Evolutionary conservation across 1,140 invertebrate species (phyloP).

Genomic region (Pseudoatta argentina): DNA sequence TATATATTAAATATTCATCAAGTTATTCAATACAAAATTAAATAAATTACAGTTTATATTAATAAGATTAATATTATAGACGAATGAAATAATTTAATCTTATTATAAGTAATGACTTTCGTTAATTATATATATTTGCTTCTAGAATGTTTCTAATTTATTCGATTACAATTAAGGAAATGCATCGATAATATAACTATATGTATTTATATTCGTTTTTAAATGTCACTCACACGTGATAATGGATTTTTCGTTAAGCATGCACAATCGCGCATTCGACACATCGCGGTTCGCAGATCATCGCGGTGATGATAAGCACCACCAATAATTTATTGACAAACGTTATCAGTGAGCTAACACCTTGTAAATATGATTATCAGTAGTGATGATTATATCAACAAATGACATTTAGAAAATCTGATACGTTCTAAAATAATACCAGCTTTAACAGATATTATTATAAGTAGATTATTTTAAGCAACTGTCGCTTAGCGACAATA

Average conservation of each 20-base stretch:
- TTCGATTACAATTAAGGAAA: background rate
- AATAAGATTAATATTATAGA: background rate
- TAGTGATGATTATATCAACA: conserved; percentile 8
- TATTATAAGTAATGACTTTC: background rate
- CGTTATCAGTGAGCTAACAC: conserved; percentile 52
- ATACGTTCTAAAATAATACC: conserved; percentile 6
- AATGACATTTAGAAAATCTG: conserved; percentile 35
- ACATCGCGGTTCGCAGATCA: conserved; percentile 38
- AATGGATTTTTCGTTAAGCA: conserved; percentile 50
- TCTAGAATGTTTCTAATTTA: background rate
- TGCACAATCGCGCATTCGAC: conserved; percentile 18
- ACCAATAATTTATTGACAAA: conserved; percentile 49
- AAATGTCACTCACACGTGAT: background rate
- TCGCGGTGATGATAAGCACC: conserved; percentile 38
- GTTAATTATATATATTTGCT: background rate
- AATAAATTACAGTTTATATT: background rate
- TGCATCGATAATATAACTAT: background rate
- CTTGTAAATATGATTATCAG: conserved; percentile 43
- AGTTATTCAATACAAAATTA: background rate
- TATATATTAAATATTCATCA: background rate
- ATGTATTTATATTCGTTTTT: background rate
- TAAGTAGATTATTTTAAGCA: background rate
- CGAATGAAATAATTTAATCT: background rate
- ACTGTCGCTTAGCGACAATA: too few relatives aligned
- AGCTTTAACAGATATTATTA: background rate